Base-by-base conservation (phyloP, 1,140 invertebrate species). In the Drosophila albomicans region DNA sequence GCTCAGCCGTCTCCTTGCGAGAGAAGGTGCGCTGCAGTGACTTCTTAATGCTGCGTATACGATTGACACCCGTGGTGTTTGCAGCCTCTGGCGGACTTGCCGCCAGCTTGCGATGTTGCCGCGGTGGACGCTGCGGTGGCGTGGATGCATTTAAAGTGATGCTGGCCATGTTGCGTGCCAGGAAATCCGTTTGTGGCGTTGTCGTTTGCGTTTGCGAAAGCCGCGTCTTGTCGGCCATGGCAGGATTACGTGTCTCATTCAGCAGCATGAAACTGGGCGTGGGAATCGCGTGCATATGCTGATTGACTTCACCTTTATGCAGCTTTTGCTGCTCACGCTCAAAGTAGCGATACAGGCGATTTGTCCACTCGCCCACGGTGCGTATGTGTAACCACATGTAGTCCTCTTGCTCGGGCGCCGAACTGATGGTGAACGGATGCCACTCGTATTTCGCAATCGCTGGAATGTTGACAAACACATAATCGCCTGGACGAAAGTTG, bases 371-470 rank as follows among this genome's bases (percentile, higher is more conserved):
- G 1, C 98, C 98, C 0, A 98, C 97, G 4, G 96, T 98, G 66
- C 98, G 94, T 67, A 99, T 97, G 92, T 99, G 98, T 0, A 99
- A 93, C 97, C 97, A 98, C 91, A 99, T 95, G 81, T 97, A 96
- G 86, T 97, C 97, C 94, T 96, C 95, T 92, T 98, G 96, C 93
- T 99, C 98, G 0, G 98, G 98, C 15, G 98, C 97, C 82, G 97
- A 98, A 93, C 98, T 98, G 75, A 99, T 97, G 1, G 98, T 99
- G 85, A 99, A 99, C 0, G 98, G 98, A 95, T 99, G 98, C 98
- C 98, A 99, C 93, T 99, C 98, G 90, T 97, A 98, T 58, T 95
- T 95, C 1, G 98, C 98, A 75, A 99, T 98, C 4, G 94, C 95
- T 0, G 98, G 98, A 66, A 99, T 96, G 91, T 98, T 98, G 1